Evolutionary conservation across 1,140 invertebrate genomes (phyloP).

Genomic region (Bombus waltoni): DNA sequence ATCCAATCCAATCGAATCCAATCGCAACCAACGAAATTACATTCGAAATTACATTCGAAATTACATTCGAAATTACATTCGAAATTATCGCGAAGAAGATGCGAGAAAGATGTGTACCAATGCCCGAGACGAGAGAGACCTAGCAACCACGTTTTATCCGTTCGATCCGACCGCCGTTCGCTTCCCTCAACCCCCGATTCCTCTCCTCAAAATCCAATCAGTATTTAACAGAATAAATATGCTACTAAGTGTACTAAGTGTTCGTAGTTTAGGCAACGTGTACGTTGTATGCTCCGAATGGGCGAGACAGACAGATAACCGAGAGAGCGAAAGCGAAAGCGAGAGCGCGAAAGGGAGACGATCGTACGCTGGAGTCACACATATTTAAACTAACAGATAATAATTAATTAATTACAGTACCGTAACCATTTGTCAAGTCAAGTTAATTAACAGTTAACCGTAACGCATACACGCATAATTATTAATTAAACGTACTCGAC

Average conservation of each 20-base stretch:
- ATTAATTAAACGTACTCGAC: constrained; percentile 77
- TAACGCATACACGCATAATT: constrained; percentile 78
- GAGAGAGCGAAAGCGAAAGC: constrained; percentile 31
- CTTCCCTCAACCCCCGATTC: background rate
- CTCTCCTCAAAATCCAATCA: constrained; percentile 51
- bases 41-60: no score
- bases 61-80: background rate
- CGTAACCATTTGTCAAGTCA: constrained; percentile 79
- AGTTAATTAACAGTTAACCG: constrained; percentile 80
- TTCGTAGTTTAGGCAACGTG: constrained; percentile 80
- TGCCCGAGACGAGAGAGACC: background rate
- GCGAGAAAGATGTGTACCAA: background rate
- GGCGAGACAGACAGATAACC: constrained; percentile 50
- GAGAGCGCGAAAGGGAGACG: constrained; percentile 56
- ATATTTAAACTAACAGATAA: constrained; percentile 78
- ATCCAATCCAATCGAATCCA: no score
- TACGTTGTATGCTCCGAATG: constrained; percentile 80
- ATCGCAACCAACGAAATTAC: no score
- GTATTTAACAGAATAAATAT: constrained; percentile 78
- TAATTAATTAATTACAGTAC: constrained; percentile 78
- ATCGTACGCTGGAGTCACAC: constrained; percentile 78
- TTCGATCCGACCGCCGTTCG: constrained; percentile 49
- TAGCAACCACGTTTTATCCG: constrained; percentile 18
- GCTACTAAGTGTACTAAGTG: constrained; percentile 82
- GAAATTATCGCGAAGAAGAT: constrained; percentile 15